Percentiles rank a stretch among this genome's conserved stretches.
These are phyloP conservation scores for Lagopus muta DNA, from an alignment of 2,113 vertebrate genomes.

Conservation along the genomic window DNA sequence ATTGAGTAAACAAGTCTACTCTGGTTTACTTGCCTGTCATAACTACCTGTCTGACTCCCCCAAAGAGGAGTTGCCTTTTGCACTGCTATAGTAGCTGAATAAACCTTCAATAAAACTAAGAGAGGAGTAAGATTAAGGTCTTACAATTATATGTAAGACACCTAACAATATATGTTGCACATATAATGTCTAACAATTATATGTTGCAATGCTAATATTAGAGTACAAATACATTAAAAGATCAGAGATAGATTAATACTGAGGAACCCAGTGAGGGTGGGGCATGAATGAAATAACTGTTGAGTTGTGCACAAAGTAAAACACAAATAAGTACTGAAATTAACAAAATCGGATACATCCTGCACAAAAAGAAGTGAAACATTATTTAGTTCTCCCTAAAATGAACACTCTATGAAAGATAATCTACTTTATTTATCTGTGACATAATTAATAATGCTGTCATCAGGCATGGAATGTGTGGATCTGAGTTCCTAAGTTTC, in stretches of 20 bases:
- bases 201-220: not conserved
- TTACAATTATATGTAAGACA: not conserved
- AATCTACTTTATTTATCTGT: not conserved
- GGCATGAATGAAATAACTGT: not conserved
- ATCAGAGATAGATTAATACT: not conserved
- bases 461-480: fast-evolving
- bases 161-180: not conserved
- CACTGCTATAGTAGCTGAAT: not conserved
- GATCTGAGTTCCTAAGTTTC: not conserved
- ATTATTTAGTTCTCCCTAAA: not conserved
- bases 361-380: not conserved
- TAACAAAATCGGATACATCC: not conserved
- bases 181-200: not conserved
- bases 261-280: not conserved
- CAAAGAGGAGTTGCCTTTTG: not conserved
- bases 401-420: not conserved
- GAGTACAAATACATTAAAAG: not conserved
- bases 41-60: not conserved
- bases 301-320: not conserved
- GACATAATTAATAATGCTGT: not conserved
- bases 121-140: not conserved
- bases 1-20: not conserved
- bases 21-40: not conserved
- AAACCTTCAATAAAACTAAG: not conserved
- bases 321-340: not conserved